Percentiles rank a stretch among this genome's conserved stretches.
Conservation (phyloP, 1,140 invertebrate species). For the Galleria mellonella region DNA sequence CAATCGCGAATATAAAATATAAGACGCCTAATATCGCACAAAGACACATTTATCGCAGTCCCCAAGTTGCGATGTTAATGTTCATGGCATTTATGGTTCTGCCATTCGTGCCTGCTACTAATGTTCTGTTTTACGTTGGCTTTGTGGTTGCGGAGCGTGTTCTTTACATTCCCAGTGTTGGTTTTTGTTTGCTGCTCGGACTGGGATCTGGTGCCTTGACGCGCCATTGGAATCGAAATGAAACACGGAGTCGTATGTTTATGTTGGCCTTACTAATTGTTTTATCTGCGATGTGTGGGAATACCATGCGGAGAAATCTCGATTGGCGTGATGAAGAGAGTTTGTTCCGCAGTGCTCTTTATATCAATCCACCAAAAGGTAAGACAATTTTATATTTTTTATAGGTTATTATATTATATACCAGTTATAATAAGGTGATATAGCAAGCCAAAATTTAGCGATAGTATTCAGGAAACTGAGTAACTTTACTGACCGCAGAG, state of each 20-base stretch:
- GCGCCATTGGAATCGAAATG: slow-evolving; percentile 63
- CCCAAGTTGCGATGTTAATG: slow-evolving; percentile 75
- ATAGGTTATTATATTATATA: too few relatives aligned
- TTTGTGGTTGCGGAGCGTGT: slow-evolving; percentile 98
- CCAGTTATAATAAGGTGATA: too few relatives aligned
- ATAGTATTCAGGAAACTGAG: too few relatives aligned
- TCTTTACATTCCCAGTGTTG: slow-evolving; percentile 96
- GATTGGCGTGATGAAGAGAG: slow-evolving; percentile 96
- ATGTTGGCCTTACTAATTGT: slow-evolving; percentile 74
- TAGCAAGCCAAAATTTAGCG: too few relatives aligned
- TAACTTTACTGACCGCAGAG: too few relatives aligned
- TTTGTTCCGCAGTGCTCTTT: slow-evolving; percentile 92
- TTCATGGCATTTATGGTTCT: slow-evolving; percentile 87
- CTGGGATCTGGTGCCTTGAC: slow-evolving; percentile 77
- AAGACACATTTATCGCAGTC: slow-evolving; percentile 47
- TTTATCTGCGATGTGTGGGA: slow-evolving; percentile 82
- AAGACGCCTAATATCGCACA: slow-evolving; percentile 30
- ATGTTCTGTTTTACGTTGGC: slow-evolving; percentile 96
- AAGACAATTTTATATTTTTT: slow-evolving; percentile 38
- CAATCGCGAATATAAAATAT: slow-evolving; percentile 35
- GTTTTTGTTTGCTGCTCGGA: slow-evolving; percentile 92
- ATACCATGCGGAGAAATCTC: slow-evolving; percentile 88
- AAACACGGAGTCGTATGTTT: slow-evolving; percentile 66
- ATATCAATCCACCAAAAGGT: slow-evolving; percentile 99
- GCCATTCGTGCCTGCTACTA: slow-evolving; percentile 95